These are phyloP conservation scores for Barypeithes pellucidus DNA, from an alignment of 2,888 invertebrate species.

Conservation along the genomic window DNA sequence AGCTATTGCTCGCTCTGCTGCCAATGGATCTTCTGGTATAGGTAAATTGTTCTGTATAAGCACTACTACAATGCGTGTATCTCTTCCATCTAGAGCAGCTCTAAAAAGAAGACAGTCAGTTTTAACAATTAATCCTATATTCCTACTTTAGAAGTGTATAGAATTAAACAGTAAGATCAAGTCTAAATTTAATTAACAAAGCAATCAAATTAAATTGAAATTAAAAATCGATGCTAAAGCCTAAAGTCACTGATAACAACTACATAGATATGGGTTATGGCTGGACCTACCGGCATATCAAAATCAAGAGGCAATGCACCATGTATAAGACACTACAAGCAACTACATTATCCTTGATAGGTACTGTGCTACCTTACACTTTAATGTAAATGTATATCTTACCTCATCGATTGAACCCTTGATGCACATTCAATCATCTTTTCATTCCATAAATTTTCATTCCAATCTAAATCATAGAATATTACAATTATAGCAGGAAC, in stretches of 20 bases:
- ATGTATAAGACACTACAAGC: not conserved
- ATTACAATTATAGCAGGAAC: slow-evolving; percentile 95
- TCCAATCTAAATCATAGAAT: slow-evolving; percentile 98
- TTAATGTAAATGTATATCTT: too few species aligned
- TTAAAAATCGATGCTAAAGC: too few species aligned
- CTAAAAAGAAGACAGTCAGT: slow-evolving; percentile 68
- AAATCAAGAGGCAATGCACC: not conserved
- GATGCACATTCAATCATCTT: slow-evolving; percentile 95
- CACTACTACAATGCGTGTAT: slow-evolving; percentile 88
- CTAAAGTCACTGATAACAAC: too few species aligned
- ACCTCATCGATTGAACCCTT: slow-evolving; percentile 86
- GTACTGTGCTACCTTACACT: not conserved
- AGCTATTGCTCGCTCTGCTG: slow-evolving; percentile 92
- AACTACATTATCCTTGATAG: not conserved
- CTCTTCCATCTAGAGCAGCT: slow-evolving; percentile 81
- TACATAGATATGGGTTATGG: too few species aligned
- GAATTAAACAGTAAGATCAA: too few species aligned
- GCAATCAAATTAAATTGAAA: too few species aligned
- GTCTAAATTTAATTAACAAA: too few species aligned
- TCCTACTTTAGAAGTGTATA: too few species aligned
- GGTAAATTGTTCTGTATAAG: slow-evolving; percentile 89
- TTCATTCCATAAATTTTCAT: slow-evolving; percentile 94
- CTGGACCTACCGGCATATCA: too few species aligned
- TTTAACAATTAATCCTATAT: too few species aligned
- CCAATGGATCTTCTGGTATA: slow-evolving; percentile 86